phyloP scores from a whole-genome alignment of 2,888 invertebrate genomes.

The Schizotus pectinicornis region DNA sequence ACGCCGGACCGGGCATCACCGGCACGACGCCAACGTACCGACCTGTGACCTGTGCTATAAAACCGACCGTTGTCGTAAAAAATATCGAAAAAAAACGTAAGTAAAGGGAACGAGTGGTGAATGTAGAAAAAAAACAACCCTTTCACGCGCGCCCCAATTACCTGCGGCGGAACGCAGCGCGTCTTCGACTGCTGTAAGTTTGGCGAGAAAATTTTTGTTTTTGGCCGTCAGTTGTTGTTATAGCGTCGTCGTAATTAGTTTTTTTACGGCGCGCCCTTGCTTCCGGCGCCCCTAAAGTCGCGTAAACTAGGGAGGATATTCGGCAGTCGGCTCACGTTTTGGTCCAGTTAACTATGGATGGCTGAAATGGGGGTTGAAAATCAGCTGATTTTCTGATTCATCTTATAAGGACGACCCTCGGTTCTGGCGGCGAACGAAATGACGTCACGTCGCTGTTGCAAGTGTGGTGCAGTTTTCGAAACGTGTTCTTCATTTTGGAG shows the following conservation, averaged over 20 bases:
- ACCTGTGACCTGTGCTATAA: too few relatives aligned
- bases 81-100: too few relatives aligned
- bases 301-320: conserved; percentile 31
- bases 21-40: too few relatives aligned
- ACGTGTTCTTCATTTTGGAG: too few relatives aligned
- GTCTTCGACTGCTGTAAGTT: too few relatives aligned
- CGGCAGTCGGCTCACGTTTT: conserved; percentile 54
- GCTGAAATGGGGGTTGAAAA: conserved; percentile 39
- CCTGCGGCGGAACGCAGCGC: too few relatives aligned
- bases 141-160: too few relatives aligned
- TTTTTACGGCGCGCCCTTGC: conserved; percentile 42
- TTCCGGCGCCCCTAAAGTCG: background rate
- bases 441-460: too few relatives aligned
- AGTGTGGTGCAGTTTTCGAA: too few relatives aligned
- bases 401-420: conserved; percentile 18
- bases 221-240: background rate
- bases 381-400: conserved; percentile 51
- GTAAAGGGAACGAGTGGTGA: too few relatives aligned
- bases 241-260: conserved; percentile 43
- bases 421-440: conserved; percentile 4
- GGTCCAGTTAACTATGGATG: conserved; percentile 52
- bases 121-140: too few relatives aligned
- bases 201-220: background rate
- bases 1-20: conserved; percentile 18
- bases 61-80: too few relatives aligned